A percentile compares a stretch with the other conserved stretches of the same genome.
These are phyloP conservation scores for Psittacus erithacus DNA, from an alignment of 2,113 vertebrate genomes.

Conservation along the genomic window DNA sequence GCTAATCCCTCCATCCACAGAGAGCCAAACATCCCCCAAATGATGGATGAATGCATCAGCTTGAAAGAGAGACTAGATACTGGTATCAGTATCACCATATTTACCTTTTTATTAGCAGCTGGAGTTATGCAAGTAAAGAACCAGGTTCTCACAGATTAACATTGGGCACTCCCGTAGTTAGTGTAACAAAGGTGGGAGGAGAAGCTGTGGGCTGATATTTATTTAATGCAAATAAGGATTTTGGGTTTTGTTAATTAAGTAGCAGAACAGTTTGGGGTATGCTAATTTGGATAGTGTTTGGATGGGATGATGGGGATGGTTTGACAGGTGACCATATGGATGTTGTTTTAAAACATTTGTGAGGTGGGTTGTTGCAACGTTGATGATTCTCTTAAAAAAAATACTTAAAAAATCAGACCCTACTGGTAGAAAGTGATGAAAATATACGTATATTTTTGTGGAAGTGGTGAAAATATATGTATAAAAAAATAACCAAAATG, in stretches of 20 bases:
- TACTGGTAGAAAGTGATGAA: background rate
- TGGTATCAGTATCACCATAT: background rate
- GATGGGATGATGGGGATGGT: background rate
- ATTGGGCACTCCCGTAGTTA: background rate
- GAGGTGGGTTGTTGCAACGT: background rate
- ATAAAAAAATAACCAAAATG: background rate
- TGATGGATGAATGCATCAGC: background rate
- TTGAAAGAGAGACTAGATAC: background rate
- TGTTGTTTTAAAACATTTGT: background rate
- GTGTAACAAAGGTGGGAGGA: background rate
- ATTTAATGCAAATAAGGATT: background rate
- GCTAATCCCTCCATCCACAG: background rate
- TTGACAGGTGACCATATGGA: background rate
- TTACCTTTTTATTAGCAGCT: background rate
- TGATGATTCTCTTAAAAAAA: background rate
- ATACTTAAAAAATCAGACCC: background rate
- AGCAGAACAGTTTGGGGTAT: background rate
- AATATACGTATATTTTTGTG: background rate
- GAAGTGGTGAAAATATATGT: background rate
- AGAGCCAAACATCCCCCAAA: background rate
- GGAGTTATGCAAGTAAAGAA: background rate
- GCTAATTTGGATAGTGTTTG: background rate
- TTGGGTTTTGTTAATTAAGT: background rate
- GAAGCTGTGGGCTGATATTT: background rate
- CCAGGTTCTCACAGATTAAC: background rate